A percentile compares a stretch with the other conserved stretches of the same genome.
Evolutionary conservation across 2,888 invertebrate species (phyloP).

Genomic region (Torymus auratus): DNA sequence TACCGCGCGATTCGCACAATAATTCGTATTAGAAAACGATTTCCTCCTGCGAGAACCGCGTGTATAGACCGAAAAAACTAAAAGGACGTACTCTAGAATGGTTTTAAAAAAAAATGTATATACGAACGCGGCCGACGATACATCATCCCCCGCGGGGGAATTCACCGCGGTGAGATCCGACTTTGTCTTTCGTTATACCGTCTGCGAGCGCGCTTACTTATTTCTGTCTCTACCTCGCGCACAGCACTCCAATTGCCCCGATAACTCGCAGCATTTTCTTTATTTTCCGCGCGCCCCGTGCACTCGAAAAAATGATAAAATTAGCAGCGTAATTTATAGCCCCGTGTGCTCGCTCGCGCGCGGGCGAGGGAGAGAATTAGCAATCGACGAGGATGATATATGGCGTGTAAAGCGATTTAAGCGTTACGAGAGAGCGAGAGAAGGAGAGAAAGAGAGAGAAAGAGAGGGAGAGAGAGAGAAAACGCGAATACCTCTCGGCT

Average conservation of each 20-base stretch:
- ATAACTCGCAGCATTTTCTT: background rate
- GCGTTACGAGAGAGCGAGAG: conserved; percentile 25
- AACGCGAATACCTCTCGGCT: background rate
- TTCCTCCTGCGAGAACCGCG: no score
- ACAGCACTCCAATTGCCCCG: no score
- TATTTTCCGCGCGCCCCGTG: conserved; percentile 1
- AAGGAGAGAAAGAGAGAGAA: conserved; percentile 1
- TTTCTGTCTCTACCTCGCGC: no score
- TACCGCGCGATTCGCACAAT: background rate
- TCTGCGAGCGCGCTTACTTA: no score
- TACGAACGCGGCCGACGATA: no score
- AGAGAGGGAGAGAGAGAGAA: conserved; percentile 1
- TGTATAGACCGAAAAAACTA: no score
- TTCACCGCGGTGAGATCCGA: no score
- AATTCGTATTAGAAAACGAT: background rate
- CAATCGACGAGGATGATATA: conserved; percentile 56
- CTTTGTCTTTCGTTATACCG: no score
- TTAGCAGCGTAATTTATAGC: conserved; percentile 55
- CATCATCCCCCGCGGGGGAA: no score
- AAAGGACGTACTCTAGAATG: no score
- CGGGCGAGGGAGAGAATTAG: conserved; percentile 41
- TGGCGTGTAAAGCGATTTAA: conserved; percentile 53
- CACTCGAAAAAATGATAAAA: conserved; percentile 40
- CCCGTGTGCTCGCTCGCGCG: background rate
- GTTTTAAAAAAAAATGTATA: no score